These are phyloP conservation scores for Trachelus tabidus DNA, from an alignment of 2,888 invertebrate genomes.

Conservation along the genomic window DNA sequence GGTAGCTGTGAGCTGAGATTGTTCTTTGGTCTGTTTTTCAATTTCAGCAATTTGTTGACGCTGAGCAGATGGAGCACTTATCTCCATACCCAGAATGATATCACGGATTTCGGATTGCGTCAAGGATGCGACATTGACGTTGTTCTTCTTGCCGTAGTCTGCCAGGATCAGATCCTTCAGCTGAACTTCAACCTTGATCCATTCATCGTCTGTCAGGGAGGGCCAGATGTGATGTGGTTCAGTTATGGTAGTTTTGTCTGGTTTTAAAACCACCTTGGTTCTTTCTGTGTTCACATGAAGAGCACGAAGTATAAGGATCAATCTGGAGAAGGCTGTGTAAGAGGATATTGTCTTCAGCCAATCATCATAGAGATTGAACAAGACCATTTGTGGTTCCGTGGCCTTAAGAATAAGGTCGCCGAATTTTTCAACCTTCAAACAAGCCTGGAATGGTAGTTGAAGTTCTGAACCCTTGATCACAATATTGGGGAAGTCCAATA, in stretches of 20 bases:
- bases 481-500: constrained; percentile 99
- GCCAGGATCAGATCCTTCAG: constrained; percentile 98
- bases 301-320: constrained; percentile 95
- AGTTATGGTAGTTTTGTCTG: constrained; percentile 98
- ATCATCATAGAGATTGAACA: constrained; percentile 99
- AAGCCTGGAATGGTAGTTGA: constrained; percentile 98
- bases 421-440: constrained; percentile 98
- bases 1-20: constrained; percentile 97
- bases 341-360: constrained; percentile 99
- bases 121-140: constrained; percentile 98
- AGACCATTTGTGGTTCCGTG: constrained; percentile 99
- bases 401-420: constrained; percentile 99
- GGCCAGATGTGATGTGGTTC: constrained; percentile 99
- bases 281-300: constrained; percentile 99
- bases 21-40: constrained; percentile 99
- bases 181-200: constrained; percentile 99
- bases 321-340: constrained; percentile 97
- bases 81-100: constrained; percentile 99
- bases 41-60: constrained; percentile 99
- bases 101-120: constrained; percentile 99
- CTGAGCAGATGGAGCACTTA: constrained; percentile 98
- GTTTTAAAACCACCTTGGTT: constrained; percentile 97
- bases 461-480: constrained; percentile 99
- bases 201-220: constrained; percentile 95
- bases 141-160: constrained; percentile 99